These are phyloP conservation scores for Alexandromys fortis DNA, from an alignment of 2,113 vertebrate genomes.

Conservation along the genomic window DNA sequence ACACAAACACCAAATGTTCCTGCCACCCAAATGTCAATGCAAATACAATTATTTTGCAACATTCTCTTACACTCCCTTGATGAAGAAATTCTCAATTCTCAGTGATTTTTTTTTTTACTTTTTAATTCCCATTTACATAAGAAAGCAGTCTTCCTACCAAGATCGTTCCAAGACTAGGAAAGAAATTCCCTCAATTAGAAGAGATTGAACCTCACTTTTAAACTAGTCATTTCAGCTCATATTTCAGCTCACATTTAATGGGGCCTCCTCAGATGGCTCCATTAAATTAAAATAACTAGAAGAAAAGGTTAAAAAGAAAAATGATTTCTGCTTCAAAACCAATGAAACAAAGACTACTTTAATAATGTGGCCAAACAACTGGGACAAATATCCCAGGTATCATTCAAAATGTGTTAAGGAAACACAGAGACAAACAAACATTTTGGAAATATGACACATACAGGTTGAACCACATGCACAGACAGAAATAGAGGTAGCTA, in stretches of 20 bases:
- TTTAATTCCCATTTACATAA: not conserved
- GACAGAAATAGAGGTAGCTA: not conserved
- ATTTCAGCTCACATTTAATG: constrained; percentile 5
- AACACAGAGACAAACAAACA: not conserved
- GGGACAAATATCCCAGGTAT: not conserved
- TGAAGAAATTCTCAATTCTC: not conserved
- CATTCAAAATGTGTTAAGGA: not conserved
- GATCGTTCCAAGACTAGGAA: not conserved
- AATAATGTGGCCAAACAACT: not conserved
- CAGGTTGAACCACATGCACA: not conserved
- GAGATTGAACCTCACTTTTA: not conserved
- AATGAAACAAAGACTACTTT: not conserved
- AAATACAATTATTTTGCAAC: not conserved
- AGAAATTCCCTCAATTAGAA: not conserved
- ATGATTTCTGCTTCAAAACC: not conserved
- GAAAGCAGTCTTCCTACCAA: not conserved
- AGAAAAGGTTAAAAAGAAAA: not conserved
- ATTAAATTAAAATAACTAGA: not conserved
- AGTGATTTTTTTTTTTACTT: not conserved
- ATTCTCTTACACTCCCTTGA: not conserved
- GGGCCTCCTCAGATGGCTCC: not conserved
- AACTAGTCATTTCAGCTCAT: not conserved
- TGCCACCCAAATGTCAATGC: not conserved
- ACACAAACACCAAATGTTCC: not conserved
- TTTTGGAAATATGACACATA: not conserved